A percentile compares a stretch with the other conserved stretches of the same genome.
These are phyloP conservation scores for Corydoras sp. DNA, from an alignment of 2,113 vertebrate genomes.

Conservation along the genomic window DNA sequence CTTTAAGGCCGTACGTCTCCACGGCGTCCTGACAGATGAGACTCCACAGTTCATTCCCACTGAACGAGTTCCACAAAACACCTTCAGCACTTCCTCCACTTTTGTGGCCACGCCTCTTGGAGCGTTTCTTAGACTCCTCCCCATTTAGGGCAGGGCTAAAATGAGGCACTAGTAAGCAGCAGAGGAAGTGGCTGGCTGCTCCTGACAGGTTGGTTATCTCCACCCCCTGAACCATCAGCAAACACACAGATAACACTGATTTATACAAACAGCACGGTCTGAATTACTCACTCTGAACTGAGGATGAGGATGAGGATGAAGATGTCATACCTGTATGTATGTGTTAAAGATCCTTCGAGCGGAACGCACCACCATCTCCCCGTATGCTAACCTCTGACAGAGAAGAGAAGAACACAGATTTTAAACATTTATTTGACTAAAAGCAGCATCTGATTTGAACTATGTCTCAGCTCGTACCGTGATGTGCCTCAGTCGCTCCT, in stretches of 20 bases:
- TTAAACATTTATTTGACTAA: background rate
- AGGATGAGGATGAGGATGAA: background rate
- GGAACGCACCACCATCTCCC: constrained; percentile 67
- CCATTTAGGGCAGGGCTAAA: constrained; percentile 53
- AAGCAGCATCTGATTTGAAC: background rate
- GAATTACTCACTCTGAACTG: background rate
- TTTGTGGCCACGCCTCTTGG: constrained; percentile 62
- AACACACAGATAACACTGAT: background rate
- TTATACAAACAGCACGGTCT: background rate
- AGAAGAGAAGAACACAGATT: constrained; percentile 1
- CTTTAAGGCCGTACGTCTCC: constrained; percentile 64
- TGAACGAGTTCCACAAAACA: constrained; percentile 64
- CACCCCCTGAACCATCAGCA: constrained; percentile 56
- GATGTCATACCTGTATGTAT: constrained; percentile 67
- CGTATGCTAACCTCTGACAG: constrained; percentile 58
- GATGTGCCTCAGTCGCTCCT: constrained; percentile 64
- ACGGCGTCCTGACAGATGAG: constrained; percentile 64
- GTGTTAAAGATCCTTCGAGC: constrained; percentile 63
- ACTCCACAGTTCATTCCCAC: constrained; percentile 68
- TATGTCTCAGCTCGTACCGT: constrained; percentile 49
- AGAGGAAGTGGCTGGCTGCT: constrained; percentile 73
- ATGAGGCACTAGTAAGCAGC: constrained; percentile 71
- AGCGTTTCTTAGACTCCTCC: constrained; percentile 69
- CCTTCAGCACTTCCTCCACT: constrained; percentile 58
- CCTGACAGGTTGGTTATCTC: constrained; percentile 66